Evolutionary conservation across 2,797 vertebrate genomes (phyloP).

Genomic region (Pangasius sanitwongsei): DNA sequence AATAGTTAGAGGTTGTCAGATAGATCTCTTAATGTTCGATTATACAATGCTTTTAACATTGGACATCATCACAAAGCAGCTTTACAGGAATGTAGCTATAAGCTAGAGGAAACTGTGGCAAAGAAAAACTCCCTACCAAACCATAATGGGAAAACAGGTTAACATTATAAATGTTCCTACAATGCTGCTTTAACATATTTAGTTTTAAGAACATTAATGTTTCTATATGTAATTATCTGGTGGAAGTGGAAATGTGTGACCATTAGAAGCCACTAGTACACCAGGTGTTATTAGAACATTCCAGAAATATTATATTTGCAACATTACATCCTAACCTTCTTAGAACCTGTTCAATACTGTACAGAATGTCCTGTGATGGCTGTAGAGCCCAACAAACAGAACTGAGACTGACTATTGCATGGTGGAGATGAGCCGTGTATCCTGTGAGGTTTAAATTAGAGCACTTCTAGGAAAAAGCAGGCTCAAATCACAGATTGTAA

Average conservation of each 20-base stretch:
- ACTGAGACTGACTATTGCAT: neutral
- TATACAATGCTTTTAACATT: neutral
- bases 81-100: neutral
- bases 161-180: neutral
- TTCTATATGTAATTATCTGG: neutral
- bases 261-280: neutral
- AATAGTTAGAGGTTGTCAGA: no score
- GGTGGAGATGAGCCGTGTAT: neutral
- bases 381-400: neutral
- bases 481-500: constrained; percentile 8
- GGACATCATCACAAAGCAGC: neutral
- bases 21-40: neutral
- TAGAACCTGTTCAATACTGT: neutral
- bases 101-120: neutral
- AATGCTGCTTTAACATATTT: neutral
- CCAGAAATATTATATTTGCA: neutral
- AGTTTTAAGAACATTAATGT: neutral
- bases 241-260: neutral
- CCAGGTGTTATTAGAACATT: neutral
- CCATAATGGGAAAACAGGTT: neutral
- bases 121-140: neutral
- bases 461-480: constrained; percentile 23
- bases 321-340: neutral
- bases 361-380: neutral
- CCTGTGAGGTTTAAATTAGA: constrained; percentile 31